Base-by-base conservation (phyloP, 2,797 vertebrate genomes). In the Brachymystax lenok region DNA sequence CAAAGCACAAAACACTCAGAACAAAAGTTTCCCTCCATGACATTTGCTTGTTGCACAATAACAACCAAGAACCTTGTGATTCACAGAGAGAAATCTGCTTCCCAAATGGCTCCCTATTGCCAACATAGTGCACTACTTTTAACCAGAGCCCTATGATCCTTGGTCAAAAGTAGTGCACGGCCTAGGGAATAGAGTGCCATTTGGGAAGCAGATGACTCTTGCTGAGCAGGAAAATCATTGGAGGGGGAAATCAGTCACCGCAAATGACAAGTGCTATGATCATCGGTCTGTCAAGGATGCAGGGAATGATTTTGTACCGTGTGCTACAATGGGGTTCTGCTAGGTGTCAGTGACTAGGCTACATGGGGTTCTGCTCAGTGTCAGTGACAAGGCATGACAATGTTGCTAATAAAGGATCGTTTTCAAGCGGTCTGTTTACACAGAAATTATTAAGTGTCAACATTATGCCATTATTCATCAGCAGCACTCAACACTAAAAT, bases 221-320 rank as follows among this genome's bases (percentile, higher is more conserved):
- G 8, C 50, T 69, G 50, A 21, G 59, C 28, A 35, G 30, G 66
- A 68, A 68, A 54, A 66, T 71, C 69, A 52, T 56, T 72, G 50
- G 69, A 79, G 78, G 64, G 33, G 61, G 68, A 79, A 80, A 73
- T 69, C 70, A 28, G 74, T 69, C 63, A 27, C 30, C 17, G 40
- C 51, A 40, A 76, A 69, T 61, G 46, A 76, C 52, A 51, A 69
- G 52, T 30, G 59, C 69, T 24, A 73, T 69, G 72, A 73, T 80
- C 61, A 80, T 67, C 35, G 61, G 33, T 17, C 30, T 74, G 71
- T 35, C 63, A 75, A 67, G 68, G 64, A 56, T 71, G 35, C 35
- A 35, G 35, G 40, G 74, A 74, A 73, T 79, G 73, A 75, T 79
- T 79, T 70, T 40, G 71, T 74, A 76, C 21, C n/a, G 50, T 76